These are phyloP conservation scores for Eupithecia pulchellata DNA, from an alignment of 2,888 invertebrate species.

Conservation along the genomic window DNA sequence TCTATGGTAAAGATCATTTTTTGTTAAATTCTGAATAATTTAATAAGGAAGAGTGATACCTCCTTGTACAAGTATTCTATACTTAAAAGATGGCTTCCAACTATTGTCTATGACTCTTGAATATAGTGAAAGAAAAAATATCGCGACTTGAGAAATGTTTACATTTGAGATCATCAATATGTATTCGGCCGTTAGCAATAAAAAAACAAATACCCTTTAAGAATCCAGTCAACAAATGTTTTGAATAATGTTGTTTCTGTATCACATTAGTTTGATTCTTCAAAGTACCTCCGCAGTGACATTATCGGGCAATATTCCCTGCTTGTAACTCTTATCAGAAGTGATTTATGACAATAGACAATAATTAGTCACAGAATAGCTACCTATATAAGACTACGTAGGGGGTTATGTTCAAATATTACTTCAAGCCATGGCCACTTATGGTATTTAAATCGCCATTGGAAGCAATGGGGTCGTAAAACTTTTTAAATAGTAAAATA, in stretches of 20 bases:
- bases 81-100: no score
- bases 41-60: no score
- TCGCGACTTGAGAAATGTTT: no score
- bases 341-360: background rate
- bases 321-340: background rate
- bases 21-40: no score
- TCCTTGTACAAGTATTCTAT: no score
- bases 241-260: background rate
- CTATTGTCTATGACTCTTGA: no score
- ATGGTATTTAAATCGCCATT: background rate
- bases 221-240: background rate
- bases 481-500: background rate
- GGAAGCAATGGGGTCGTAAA: background rate
- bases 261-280: background rate
- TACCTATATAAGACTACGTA: no score
- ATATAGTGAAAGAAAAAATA: no score
- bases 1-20: no score
- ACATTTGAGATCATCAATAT: no score
- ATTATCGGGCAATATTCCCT: constrained; percentile 2
- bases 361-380: background rate
- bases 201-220: background rate
- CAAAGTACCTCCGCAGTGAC: background rate
- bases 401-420: background rate
- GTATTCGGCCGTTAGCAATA: no score
- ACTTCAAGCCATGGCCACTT: background rate